A percentile compares a stretch with the other conserved stretches of the same genome.
Conservation (phyloP, 1,140 invertebrate species). For the Notospermus geniculatus region DNA sequence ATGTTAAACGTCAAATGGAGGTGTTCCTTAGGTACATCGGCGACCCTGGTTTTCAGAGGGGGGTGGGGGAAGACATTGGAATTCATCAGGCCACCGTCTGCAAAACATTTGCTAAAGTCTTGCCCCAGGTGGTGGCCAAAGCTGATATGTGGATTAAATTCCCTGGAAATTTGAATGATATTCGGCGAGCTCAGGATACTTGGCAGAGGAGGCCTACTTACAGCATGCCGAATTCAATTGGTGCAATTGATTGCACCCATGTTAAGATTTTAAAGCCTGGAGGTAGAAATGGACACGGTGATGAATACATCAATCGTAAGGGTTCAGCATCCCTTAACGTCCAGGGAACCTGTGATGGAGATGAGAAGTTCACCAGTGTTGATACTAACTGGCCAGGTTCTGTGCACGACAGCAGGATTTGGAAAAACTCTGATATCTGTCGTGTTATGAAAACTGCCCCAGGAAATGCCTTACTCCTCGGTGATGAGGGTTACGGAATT, state of each 20-base stretch:
- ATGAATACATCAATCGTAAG: too few relatives aligned
- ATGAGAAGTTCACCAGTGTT: background rate
- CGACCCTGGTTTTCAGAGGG: conserved; percentile 3
- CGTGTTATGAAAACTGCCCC: background rate
- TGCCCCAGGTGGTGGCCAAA: background rate
- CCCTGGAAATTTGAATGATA: background rate
- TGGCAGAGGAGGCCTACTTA: background rate
- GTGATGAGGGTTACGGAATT: conserved; percentile 4
- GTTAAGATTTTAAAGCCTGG: conserved; percentile 1
- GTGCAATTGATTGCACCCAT: conserved; percentile 5
- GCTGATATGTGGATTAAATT: conserved; percentile 2
- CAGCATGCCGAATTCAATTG: background rate
- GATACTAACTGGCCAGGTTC: background rate
- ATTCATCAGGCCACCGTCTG: background rate
- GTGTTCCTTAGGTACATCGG: conserved; percentile 4
- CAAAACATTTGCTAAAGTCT: background rate
- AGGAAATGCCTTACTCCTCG: conserved; percentile 1
- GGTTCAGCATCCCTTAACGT: too few relatives aligned
- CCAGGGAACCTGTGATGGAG: background rate
- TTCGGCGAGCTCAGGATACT: background rate
- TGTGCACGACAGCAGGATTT: conserved; percentile 5
- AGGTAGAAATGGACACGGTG: too few relatives aligned
- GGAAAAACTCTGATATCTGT: background rate
- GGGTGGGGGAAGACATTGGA: background rate
- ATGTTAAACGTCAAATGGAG: background rate